Evolutionary conservation across 2,113 vertebrate species (phyloP), one percentile per base, ranked within the genome.

Genomic region (Centropristis striata): DNA sequence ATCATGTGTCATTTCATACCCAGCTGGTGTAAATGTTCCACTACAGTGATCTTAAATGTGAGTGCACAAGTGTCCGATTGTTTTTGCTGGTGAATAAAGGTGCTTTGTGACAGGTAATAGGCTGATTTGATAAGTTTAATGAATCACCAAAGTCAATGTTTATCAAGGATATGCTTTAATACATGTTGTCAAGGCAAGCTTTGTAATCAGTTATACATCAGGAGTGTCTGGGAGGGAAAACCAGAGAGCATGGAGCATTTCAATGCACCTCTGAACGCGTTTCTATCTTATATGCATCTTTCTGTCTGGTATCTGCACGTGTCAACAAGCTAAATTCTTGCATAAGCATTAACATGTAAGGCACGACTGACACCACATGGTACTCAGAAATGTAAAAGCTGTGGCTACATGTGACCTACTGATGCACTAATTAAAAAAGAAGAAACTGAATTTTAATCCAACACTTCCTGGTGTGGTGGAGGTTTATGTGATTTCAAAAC

Each of bases 401-500:
- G 23, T 4, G 25, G n/a, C 2, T 39, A 49, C 5, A 27, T 42
- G 42, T 50, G 37, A 72, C 41, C 55, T 36, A 7, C 53, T 70
- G 49, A 20, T 20, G 41, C 32, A 58, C 7, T 32, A 63, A 71
- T 4, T 37, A 5, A 15, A 32, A 47, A 65, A 61, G 9, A 64
- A 37, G n/a, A 37, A 13, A 6, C 16, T 21, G 51, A 41, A 59
- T 57, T 44, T 75, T 5, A 49, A 75, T 46, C 58, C 70, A 81
- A 64, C 50, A 37, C 37, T 25, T n/a, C 12, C 18, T 3, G 18
- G 69, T 6, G 41, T 1, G 36, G 0, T 8, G 21, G 1, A 15
- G 12, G 36, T 87, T 81, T 93, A 96, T 37, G 92, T 90, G 64
- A 95, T 88, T 20, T 93, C 76, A 1, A 96, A 0, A 49, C 86